A percentile compares a stretch with the other conserved stretches of the same genome.
Conservation (phyloP, 2,113 vertebrate genomes). For the Protomyctophum bolini region DNA sequence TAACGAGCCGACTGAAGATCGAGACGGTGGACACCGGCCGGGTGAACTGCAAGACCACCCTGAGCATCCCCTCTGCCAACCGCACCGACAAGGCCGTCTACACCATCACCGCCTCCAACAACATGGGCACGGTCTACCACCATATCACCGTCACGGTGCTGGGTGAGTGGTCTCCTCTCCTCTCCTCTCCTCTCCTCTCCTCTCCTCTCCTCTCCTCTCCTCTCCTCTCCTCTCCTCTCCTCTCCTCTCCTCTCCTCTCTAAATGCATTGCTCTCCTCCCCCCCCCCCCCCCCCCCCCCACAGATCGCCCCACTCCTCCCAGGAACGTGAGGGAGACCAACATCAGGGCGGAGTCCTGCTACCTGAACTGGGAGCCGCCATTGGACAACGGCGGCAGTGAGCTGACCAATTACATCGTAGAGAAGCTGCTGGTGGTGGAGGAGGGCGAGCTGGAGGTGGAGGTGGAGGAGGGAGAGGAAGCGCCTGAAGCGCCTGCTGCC, state of each 20-base stretch:
- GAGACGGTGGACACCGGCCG: conserved; percentile 88
- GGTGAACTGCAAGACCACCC: conserved; percentile 85
- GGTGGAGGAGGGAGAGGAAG: conserved; percentile 63
- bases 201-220: no score
- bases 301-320: conserved; percentile 94
- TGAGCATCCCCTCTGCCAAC: conserved; percentile 81
- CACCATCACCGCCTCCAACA: conserved; percentile 88
- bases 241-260: neutral
- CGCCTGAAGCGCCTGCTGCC: conserved; percentile 67
- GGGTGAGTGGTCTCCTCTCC: conserved; percentile 77
- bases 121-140: conserved; percentile 88
- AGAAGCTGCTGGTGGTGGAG: conserved; percentile 81
- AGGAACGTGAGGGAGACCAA: conserved; percentile 90
- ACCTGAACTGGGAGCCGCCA: conserved; percentile 89
- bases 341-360: conserved; percentile 91
- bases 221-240: no score
- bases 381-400: conserved; percentile 94
- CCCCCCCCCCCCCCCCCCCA: conserved; percentile 43
- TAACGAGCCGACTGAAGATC: no score
- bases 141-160: conserved; percentile 86
- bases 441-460: conserved; percentile 49
- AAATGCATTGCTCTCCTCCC: neutral
- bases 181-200: no score
- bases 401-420: conserved; percentile 94
- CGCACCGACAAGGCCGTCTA: conserved; percentile 88